Percentiles rank a stretch among this genome's conserved stretches.
These are phyloP conservation scores for Cotesia typhae DNA, from an alignment of 1,140 invertebrate species.

Conservation along the genomic window DNA sequence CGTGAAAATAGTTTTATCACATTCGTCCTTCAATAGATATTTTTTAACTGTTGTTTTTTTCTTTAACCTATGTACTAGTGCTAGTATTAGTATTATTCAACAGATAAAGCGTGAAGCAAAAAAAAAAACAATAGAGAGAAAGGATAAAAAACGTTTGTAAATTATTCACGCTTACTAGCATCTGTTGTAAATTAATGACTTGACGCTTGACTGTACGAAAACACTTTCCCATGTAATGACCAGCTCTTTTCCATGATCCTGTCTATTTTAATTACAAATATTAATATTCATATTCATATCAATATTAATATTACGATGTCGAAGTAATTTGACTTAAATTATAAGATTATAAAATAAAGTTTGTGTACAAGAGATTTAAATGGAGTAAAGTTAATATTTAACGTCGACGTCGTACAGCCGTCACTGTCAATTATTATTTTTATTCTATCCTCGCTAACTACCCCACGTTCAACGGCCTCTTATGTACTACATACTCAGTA, in stretches of 20 bases:
- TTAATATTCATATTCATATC: no score
- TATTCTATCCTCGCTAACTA: conserved; percentile 5
- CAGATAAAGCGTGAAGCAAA: neutral
- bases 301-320: neutral
- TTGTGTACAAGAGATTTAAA: neutral
- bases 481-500: neutral
- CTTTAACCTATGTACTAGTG: neutral
- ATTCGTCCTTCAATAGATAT: neutral
- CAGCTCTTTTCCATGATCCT: neutral
- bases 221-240: neutral
- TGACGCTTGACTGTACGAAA: neutral
- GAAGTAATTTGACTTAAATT: neutral
- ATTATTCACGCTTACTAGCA: neutral
- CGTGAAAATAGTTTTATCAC: neutral
- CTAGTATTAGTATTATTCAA: neutral
- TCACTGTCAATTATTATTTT: conserved; percentile 32
- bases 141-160: conserved; percentile 5
- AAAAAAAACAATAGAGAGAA: neutral
- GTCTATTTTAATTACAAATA: neutral
- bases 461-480: conserved; percentile 25
- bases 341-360: conserved; percentile 5
- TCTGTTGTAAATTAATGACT: conserved; percentile 17
- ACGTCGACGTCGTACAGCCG: conserved; percentile 15
- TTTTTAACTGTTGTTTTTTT: neutral
- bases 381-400: conserved; percentile 1